Base-by-base conservation (phyloP, 2,113 vertebrate species). In the Sardina pilchardus region DNA sequence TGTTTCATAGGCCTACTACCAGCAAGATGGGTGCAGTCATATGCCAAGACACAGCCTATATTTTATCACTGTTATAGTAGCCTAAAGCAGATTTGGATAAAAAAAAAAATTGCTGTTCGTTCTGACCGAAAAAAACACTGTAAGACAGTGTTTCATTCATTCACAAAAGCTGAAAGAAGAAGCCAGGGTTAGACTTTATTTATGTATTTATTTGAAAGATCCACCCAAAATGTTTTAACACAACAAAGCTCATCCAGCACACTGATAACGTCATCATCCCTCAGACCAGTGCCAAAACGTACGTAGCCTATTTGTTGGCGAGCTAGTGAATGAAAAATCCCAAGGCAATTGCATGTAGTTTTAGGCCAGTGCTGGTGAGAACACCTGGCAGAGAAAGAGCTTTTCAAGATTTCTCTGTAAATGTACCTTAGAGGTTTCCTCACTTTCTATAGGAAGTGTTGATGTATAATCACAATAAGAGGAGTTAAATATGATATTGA, bases 1-100 rank as follows among this genome's bases (percentile, higher is more conserved):
- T 78, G 71, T 36, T 34, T 78, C 63, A 71, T 71, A 9, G 14
- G 6, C 45, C 45, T 12, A 47, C 45, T 30, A 71, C 30, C 30
- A 36, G 71, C 71, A 78, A 30, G 63, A 67, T 67, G 63, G n/a
- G 7, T 63, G 59, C 59, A n/a, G 59, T 63, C 59, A 63, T 63
- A 7, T 30, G 63, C 63, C 63, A 67, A 16, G 71, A 78, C 14
- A 78, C n/a, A n/a, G n/a, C n/a, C n/a, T n/a, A n/a, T 6, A 19
- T 34, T 78, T 78, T 34, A 14, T 17, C 30, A 36, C 34, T 36
- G 34, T n/a, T 63, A 8, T 63, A 26, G 24, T 47, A 47, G 19
- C 12, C 17, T 16, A 36, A 36, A 78, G 26, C 6, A 17, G 3
- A 14, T 50, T 50, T n/a, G n/a, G n/a, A n/a, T n/a, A n/a, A n/a